A percentile compares a stretch with the other conserved stretches of the same genome.
phyloP scores from a whole-genome alignment of 2,113 vertebrate genomes.

The Brachyhypopomus gauderio region DNA sequence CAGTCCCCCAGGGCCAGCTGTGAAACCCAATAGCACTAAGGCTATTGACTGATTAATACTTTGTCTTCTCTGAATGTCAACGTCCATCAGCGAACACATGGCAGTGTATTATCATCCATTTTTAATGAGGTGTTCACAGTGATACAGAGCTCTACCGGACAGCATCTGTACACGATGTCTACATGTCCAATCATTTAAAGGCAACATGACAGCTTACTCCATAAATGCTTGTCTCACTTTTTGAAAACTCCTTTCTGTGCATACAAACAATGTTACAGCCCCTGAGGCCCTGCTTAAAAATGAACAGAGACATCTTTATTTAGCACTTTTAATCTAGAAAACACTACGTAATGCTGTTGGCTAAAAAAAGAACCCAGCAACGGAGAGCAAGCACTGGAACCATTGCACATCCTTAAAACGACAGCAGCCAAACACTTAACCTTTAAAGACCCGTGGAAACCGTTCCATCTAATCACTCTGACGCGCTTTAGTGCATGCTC shows the following conservation, averaged over 20 bases:
- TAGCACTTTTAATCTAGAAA: conserved; percentile 9
- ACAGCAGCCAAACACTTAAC: conserved; percentile 50
- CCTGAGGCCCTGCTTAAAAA: not conserved
- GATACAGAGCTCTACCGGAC: conserved; percentile 53
- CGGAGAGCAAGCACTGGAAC: conserved; percentile 5
- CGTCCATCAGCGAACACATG: conserved; percentile 48
- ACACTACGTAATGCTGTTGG: not conserved
- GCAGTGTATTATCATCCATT: conserved; percentile 61
- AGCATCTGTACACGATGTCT: conserved; percentile 63
- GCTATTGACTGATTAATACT: conserved; percentile 48
- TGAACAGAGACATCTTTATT: not conserved
- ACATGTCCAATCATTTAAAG: conserved; percentile 59
- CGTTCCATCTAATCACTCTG: conserved; percentile 46
- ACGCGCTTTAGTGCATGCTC: conserved; percentile 50
- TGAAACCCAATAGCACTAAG: conserved; percentile 45
- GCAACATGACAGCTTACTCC: conserved; percentile 54
- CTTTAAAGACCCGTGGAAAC: conserved; percentile 53
- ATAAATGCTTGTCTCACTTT: conserved; percentile 53
- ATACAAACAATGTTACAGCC: not conserved
- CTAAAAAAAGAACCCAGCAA: not conserved
- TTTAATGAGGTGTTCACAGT: conserved; percentile 62
- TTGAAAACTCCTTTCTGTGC: conserved; percentile 44
- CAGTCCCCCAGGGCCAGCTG: conserved; percentile 26
- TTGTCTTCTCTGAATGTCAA: conserved; percentile 47
- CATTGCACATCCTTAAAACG: conserved; percentile 30